Evolutionary conservation across 2,888 invertebrate genomes (phyloP), one percentile per base, ranked within the genome.

Genomic region (Tipula confusa): DNA sequence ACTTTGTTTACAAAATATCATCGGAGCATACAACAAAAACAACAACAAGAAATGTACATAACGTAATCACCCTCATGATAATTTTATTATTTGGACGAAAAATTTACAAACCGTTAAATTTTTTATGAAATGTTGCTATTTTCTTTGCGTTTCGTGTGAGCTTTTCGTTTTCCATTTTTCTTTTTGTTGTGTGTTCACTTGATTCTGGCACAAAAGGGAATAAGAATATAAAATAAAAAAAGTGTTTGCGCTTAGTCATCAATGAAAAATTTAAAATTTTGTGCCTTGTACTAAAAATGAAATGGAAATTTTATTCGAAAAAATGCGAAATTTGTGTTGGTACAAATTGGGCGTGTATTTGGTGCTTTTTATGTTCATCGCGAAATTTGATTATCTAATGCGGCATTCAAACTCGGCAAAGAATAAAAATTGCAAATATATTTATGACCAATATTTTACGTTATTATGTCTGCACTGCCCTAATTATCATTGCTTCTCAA

Each of bases 1-100:
- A 64, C 64, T 64, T 64, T 64, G 64, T 64, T 64, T 64, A 64
- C 64, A 64, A 64, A 64, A 64, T 64, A 64, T 64, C 64, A 64
- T 64, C 64, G n/a, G n/a, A 43, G 15, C 43, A 15, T 43, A 24
- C 24, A 64, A 64, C 64, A 64, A 64, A 15, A 15, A 24, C 24
- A 64, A 64, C 64, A 64, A 64, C 64, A 64, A 64, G n/a, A n/a
- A n/a, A n/a, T n/a, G n/a, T n/a, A n/a, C n/a, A 15, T 64, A 24
- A 64, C 24, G 24, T 64, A 64, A 64, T 64, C 64, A 64, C 64
- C 64, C 64, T 64, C 64, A 64, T 64, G 64, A 64, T 64, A 64
- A 64, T 64, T 64, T 64, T 64, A 24, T 64, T 64, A 64, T 33
- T 9, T 64, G 64, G 64, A 24, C 64, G 64, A 64, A 64, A 64